phyloP scores from a whole-genome alignment of 2,113 vertebrate genomes.

The Suricata suricatta region DNA sequence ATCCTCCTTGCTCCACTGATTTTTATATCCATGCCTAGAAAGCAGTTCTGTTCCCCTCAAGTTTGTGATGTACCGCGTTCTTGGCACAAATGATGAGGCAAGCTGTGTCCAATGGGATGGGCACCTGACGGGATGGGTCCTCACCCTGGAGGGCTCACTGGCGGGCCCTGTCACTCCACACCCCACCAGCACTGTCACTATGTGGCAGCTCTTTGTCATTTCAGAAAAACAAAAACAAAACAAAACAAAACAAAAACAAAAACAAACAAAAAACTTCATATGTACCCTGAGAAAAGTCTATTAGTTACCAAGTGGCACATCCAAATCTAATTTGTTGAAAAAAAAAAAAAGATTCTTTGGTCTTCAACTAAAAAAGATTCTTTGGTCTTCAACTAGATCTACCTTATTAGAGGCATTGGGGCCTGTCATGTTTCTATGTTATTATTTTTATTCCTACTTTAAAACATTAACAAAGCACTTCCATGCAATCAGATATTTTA shows the following conservation, averaged over 20 bases:
- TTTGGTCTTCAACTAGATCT: not conserved
- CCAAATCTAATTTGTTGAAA: not conserved
- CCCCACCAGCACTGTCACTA: not conserved
- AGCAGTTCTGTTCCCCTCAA: not conserved
- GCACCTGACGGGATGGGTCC: not conserved
- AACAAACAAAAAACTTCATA: not conserved
- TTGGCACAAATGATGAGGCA: not conserved
- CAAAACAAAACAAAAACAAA: too few species aligned
- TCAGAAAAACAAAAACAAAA: not conserved
- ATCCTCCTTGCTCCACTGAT: not conserved
- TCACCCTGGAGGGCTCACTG: not conserved
- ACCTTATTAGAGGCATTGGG: not conserved
- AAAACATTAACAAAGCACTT: not conserved
- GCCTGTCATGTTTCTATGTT: not conserved
- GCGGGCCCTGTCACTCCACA: not conserved
- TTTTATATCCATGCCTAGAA: rapidly evolving
- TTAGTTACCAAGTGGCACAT: not conserved
- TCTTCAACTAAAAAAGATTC: not conserved
- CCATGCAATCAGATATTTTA: not conserved
- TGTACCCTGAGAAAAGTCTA: not conserved
- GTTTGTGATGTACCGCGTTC: not conserved
- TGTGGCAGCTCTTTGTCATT: not conserved
- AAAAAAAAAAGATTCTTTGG: not conserved
- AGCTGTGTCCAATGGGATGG: not conserved
- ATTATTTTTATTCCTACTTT: not conserved